Conservation (phyloP, 2,888 invertebrate species). For the Mythimna loreyi region DNA sequence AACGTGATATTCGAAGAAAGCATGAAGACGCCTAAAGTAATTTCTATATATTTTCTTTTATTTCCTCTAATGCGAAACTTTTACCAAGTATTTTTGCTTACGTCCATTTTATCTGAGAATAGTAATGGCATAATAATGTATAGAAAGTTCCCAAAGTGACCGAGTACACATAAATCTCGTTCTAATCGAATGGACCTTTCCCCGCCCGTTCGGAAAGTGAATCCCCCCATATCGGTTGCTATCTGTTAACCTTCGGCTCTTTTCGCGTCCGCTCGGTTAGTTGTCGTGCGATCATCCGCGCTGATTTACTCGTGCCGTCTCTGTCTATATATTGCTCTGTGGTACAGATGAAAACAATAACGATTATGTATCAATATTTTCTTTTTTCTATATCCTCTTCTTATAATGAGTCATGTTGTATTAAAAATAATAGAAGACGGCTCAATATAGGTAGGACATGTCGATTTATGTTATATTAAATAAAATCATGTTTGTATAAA, state of each 20-base stretch:
- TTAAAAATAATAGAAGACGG: too few species aligned
- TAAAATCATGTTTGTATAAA: background rate
- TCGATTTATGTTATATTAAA: too few species aligned
- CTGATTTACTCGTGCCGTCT: constrained; percentile 63
- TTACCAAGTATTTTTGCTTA: constrained; percentile 9
- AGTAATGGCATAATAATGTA: constrained; percentile 39
- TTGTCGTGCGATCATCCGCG: constrained; percentile 61
- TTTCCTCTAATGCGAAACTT: background rate
- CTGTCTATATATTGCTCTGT: constrained; percentile 42
- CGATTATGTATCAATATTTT: constrained; percentile 6
- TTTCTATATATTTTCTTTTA: background rate
- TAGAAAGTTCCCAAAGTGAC: constrained; percentile 58
- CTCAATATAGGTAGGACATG: too few species aligned
- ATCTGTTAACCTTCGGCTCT: constrained; percentile 61
- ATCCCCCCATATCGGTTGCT: constrained; percentile 58
- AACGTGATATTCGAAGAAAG: too few species aligned
- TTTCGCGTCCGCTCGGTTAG: constrained; percentile 54
- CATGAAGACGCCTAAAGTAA: too few species aligned
- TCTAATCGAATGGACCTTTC: constrained; percentile 63
- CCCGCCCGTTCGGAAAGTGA: constrained; percentile 61
- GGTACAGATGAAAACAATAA: constrained; percentile 36
- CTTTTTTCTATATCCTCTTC: background rate
- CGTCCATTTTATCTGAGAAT: constrained; percentile 28
- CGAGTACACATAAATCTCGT: constrained; percentile 58
- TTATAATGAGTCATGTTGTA: too few species aligned